These are phyloP conservation scores for Rhinogobio ventralis DNA, from an alignment of 2,797 vertebrate genomes.

Conservation along the genomic window DNA sequence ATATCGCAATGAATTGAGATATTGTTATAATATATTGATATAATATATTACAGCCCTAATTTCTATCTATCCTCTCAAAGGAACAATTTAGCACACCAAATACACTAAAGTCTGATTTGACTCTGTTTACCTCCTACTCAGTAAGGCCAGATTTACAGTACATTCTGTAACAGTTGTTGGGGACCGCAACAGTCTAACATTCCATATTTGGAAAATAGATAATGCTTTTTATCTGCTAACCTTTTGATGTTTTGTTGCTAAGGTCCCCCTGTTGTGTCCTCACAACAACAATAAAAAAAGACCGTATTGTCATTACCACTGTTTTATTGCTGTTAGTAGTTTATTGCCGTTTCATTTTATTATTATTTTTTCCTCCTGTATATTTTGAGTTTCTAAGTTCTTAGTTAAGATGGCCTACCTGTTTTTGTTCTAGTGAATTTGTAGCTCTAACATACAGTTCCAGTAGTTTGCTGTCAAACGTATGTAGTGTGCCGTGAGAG, in stretches of 20 bases:
- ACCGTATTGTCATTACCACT: neutral
- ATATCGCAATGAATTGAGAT: neutral
- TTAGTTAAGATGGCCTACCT: neutral
- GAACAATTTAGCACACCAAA: neutral
- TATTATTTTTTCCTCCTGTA: neutral
- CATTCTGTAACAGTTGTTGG: constrained; percentile 6
- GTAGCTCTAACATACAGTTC: neutral
- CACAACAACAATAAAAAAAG: neutral
- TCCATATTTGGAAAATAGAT: constrained; percentile 3
- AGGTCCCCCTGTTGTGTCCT: neutral
- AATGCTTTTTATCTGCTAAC: neutral
- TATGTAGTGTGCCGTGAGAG: neutral
- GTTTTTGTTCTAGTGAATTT: neutral
- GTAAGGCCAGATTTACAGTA: neutral
- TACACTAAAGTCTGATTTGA: neutral
- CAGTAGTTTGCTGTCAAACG: neutral
- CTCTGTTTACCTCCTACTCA: neutral
- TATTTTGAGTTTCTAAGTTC: neutral
- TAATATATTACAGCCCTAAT: neutral
- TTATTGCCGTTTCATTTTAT: neutral
- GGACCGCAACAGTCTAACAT: neutral
- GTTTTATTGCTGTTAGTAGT: neutral
- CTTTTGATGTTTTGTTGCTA: neutral
- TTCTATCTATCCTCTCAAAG: neutral
- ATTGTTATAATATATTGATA: neutral